Conservation (phyloP, 1,140 invertebrate genomes). For the Saxidomus purpurata region DNA sequence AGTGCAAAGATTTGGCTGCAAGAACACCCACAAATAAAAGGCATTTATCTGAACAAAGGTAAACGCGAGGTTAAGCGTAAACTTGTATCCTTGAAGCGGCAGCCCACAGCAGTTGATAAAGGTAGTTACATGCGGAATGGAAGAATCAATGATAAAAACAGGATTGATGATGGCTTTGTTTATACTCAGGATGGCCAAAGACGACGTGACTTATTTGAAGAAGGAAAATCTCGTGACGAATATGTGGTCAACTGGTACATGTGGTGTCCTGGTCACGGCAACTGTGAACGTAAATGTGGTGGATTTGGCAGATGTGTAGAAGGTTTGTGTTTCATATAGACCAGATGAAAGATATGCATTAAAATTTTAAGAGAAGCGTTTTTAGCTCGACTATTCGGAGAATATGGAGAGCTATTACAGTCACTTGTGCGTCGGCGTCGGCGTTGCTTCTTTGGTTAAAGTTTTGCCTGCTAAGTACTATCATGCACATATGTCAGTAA, state of each 20-base stretch:
- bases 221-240: constrained; percentile 72
- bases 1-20: constrained; percentile 72
- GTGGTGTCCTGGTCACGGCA: constrained; percentile 82
- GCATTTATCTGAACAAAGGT: constrained; percentile 80
- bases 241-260: constrained; percentile 84
- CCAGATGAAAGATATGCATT: too few species aligned
- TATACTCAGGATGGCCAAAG: constrained; percentile 76
- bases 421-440: too few species aligned
- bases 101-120: constrained; percentile 71
- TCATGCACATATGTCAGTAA: too few species aligned
- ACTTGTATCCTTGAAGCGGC: constrained; percentile 70
- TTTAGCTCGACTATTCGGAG: too few species aligned
- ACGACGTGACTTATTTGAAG: constrained; percentile 69
- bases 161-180: constrained; percentile 81
- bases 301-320: constrained; percentile 77
- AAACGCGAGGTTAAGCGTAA: constrained; percentile 79
- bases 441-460: too few species aligned
- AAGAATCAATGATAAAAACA: constrained; percentile 76
- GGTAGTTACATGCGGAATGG: constrained; percentile 79
- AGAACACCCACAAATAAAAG: constrained; percentile 77
- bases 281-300: constrained; percentile 81
- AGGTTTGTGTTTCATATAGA: constrained; percentile 72
- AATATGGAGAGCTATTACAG: too few species aligned
- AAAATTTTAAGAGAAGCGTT: too few species aligned
- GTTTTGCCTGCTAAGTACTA: too few species aligned